A percentile compares a stretch with the other conserved stretches of the same genome.
phyloP scores from a whole-genome alignment of 2,888 invertebrate genomes.

The Diploptera punctata region DNA sequence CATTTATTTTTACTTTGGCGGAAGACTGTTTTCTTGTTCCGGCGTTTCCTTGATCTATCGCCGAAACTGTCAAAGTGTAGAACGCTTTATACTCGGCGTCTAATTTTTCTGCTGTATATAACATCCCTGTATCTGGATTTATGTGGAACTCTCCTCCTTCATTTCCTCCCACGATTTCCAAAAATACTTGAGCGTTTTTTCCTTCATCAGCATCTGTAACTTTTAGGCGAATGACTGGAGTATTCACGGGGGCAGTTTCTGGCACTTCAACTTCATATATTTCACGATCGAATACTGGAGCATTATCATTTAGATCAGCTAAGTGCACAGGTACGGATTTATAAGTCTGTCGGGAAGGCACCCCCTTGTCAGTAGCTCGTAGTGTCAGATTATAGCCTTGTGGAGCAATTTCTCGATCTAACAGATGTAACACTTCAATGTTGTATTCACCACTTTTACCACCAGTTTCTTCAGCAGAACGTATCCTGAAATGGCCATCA shows the following conservation, averaged over 20 bases:
- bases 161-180: conserved; percentile 92
- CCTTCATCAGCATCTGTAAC: conserved; percentile 87
- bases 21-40: conserved; percentile 86
- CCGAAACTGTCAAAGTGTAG: conserved; percentile 88
- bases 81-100: conserved; percentile 86
- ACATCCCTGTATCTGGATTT: conserved; percentile 87
- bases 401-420: conserved; percentile 80
- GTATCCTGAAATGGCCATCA: conserved; percentile 85
- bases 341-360: conserved; percentile 78
- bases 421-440: conserved; percentile 76
- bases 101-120: conserved; percentile 80
- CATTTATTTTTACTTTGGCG: conserved; percentile 87
- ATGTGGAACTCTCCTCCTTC: conserved; percentile 87
- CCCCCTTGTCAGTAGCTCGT: conserved; percentile 83
- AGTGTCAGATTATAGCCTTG: conserved; percentile 88
- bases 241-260: conserved; percentile 86
- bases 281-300: conserved; percentile 86
- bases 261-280: conserved; percentile 87
- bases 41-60: conserved; percentile 85
- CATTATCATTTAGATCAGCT: conserved; percentile 82
- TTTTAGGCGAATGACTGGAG: conserved; percentile 86
- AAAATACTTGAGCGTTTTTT: conserved; percentile 80
- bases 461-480: conserved; percentile 60
- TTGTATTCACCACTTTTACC: conserved; percentile 70
- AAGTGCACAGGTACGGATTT: conserved; percentile 83